phyloP scores from a whole-genome alignment of 2,113 vertebrate genomes.

The Ursus arctos region DNA sequence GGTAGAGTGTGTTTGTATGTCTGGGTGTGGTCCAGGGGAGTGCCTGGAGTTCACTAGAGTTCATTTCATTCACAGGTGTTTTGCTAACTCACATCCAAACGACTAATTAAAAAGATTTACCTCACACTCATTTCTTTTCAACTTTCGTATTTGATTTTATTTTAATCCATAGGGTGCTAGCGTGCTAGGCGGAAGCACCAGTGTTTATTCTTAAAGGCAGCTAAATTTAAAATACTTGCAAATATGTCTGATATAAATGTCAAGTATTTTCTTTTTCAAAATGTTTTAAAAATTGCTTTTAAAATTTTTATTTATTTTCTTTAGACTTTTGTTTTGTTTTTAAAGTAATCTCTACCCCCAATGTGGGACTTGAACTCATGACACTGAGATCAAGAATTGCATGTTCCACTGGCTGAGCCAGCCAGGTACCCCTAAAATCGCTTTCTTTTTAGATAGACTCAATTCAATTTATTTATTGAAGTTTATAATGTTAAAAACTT shows the following conservation, averaged over 20 bases:
- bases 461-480: neutral
- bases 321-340: neutral
- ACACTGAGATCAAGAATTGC: neutral
- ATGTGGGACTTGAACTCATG: neutral
- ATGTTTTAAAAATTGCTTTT: neutral
- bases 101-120: conserved; percentile 20
- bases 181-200: neutral
- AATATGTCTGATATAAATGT: neutral
- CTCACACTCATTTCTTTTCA: conserved; percentile 44
- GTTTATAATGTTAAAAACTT: conserved; percentile 15
- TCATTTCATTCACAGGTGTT: conserved; percentile 8
- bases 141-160: conserved; percentile 45
- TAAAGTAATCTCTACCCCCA: neutral
- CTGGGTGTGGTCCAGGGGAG: conserved; percentile 58
- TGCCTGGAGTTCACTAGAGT: conserved; percentile 57
- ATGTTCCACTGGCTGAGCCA: neutral
- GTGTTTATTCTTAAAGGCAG: conserved; percentile 34
- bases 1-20: neutral
- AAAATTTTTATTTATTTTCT: neutral
- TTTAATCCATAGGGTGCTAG: neutral
- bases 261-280: conserved; percentile 1
- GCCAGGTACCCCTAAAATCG: neutral
- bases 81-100: conserved; percentile 40
- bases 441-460: neutral
- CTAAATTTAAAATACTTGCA: conserved; percentile 52